Base-by-base conservation (phyloP, 2,888 invertebrate species). In the Oeneis ivallda region DNA sequence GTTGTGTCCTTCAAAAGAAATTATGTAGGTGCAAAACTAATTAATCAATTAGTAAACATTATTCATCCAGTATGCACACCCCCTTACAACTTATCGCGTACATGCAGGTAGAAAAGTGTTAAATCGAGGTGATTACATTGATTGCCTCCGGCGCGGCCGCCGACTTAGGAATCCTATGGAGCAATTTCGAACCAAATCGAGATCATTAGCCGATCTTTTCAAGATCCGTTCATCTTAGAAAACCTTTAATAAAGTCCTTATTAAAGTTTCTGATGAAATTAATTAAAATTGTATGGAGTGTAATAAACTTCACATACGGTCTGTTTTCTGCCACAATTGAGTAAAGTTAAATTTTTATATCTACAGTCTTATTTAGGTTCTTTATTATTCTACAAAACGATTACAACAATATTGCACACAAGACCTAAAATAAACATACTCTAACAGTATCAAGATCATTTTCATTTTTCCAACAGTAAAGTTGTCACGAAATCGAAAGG, bases 111-210 rank as follows among this genome's bases (percentile, higher is more conserved):
- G 79, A 80, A 86, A 83, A 86, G 90, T 90, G 89, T 89, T 89
- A 89, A 89, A 90, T 90, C 76, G 88, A 74, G 41, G 80, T 78
- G 83, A 90, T 90, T 89, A 90, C 81, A 76, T 79, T 78, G 80
- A 83, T 80, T 83, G 84, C 82, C 79, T 78, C 78, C 84, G 81
- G 47, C 47, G 17, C 41, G 13, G 83, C 83, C 82, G 79, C 82
- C 76, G 84, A 76, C 77, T 71, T 58, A 73, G 83, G 87, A 85
- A 85, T 88, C 82, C 79, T 75, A 75, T 79, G 81, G 76, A 82
- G 87, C 86, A 88, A 89, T 88, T 87, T 84, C 86, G 76, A 64
- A 67, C 72, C 76, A 78, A 79, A 77, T 74, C 73, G 75, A 72
- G 78, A 79, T 78, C 76, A 68, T 68, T 47, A 69, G 62, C 34